phyloP scores from a whole-genome alignment of 1,140 invertebrate genomes.

The Aphelinus atriplicis region DNA sequence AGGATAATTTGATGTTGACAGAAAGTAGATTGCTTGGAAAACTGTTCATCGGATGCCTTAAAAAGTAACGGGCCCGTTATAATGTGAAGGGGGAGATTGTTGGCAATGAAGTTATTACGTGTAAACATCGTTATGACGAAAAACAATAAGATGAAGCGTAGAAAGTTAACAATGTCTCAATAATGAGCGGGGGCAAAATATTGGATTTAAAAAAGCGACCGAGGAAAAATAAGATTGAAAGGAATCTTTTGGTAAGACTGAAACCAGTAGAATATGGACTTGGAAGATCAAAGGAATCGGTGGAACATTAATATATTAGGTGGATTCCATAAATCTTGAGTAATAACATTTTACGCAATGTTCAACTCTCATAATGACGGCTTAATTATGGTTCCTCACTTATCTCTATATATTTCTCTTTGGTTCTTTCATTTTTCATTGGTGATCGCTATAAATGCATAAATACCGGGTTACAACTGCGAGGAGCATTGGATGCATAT shows the following conservation, averaged over 20 bases:
- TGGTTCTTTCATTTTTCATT: no score
- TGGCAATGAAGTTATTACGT: no score
- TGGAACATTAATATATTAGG: slow-evolving; percentile 48
- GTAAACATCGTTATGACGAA: no score
- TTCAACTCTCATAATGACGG: slow-evolving; percentile 50
- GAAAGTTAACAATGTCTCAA: slow-evolving; percentile 7
- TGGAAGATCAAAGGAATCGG: slow-evolving; percentile 44
- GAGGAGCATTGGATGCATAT: slow-evolving; percentile 43
- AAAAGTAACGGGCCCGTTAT: no score
- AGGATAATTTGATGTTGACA: not conserved
- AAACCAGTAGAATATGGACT: slow-evolving; percentile 17
- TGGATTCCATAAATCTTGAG: slow-evolving; percentile 54
- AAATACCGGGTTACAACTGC: slow-evolving; percentile 52
- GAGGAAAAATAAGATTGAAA: slow-evolving; percentile 2
- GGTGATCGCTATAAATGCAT: slow-evolving; percentile 45
- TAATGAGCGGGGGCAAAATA: not conserved
- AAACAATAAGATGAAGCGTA: not conserved
- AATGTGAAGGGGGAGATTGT: no score
- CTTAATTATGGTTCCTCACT: slow-evolving; percentile 49
- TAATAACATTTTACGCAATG: slow-evolving; percentile 55
- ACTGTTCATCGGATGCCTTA: no score
- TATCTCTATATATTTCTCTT: slow-evolving; percentile 15
- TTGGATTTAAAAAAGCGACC: slow-evolving; percentile 1
- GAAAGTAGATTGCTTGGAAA: slow-evolving; percentile 1
- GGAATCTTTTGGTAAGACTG: slow-evolving; percentile 2